These are phyloP conservation scores for Leptinotarsa haldemani DNA, from an alignment of 2,888 invertebrate species.

Conservation along the genomic window DNA sequence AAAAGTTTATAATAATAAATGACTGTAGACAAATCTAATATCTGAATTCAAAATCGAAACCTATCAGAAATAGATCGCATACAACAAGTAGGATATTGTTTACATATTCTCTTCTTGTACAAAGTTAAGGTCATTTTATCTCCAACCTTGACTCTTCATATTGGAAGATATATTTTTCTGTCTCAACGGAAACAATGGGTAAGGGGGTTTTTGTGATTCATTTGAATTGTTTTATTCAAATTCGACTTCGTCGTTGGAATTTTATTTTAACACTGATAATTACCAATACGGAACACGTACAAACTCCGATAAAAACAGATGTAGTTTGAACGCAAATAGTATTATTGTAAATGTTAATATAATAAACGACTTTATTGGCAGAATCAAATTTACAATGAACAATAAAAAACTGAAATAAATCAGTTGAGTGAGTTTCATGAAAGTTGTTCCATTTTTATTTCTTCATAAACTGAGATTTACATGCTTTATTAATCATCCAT, in stretches of 20 bases:
- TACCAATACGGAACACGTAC: constrained; percentile 5
- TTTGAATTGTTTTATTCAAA: constrained; percentile 6
- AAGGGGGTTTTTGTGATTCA: not conserved
- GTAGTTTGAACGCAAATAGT: not conserved
- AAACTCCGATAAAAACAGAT: not conserved
- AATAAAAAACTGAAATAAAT: not conserved
- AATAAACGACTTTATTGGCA: too few species aligned
- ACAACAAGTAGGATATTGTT: constrained; percentile 4
- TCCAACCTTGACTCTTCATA: constrained; percentile 2
- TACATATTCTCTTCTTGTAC: constrained; percentile 10
- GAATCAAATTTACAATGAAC: too few species aligned
- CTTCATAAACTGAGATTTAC: not conserved
- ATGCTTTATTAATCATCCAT: not conserved
- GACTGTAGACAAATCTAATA: too few species aligned
- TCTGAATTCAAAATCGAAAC: not conserved
- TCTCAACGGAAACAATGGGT: not conserved
- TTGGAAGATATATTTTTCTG: not conserved
- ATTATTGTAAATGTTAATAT: not conserved
- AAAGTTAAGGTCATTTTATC: constrained; percentile 6
- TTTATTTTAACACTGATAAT: not conserved
- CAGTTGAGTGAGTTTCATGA: constrained; percentile 2
- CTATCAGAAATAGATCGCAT: not conserved
- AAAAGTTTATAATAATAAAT: too few species aligned
- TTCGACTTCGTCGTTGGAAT: not conserved
- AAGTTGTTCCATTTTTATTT: not conserved